These are phyloP conservation scores for Lasioglossum malachurum DNA, from an alignment of 2,888 invertebrate species.

Conservation along the genomic window DNA sequence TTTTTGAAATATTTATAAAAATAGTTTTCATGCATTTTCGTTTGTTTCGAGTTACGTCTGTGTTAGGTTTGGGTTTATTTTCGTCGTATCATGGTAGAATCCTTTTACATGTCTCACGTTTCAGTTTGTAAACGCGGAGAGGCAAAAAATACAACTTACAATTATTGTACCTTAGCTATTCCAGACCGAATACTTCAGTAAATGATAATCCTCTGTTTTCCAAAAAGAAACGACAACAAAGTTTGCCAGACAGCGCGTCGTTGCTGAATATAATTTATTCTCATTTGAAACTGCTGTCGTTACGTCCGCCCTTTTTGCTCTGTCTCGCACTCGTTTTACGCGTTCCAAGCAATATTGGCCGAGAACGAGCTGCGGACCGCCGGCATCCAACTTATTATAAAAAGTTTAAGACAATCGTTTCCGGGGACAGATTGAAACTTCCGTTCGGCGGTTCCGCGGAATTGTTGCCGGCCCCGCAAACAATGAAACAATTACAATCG, in stretches of 20 bases:
- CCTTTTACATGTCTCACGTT: no score
- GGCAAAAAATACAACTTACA: no score
- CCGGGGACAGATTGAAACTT: conserved; percentile 17
- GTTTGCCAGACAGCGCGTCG: not conserved
- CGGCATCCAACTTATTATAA: conserved; percentile 16
- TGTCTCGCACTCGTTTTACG: not conserved
- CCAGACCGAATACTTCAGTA: no score
- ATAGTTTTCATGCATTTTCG: no score
- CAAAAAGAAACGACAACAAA: not conserved
- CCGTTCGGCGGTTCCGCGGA: not conserved
- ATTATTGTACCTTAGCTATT: no score
- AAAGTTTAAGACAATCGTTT: conserved; percentile 44
- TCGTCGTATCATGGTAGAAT: no score
- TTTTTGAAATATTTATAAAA: no score
- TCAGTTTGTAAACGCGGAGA: no score
- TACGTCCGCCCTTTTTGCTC: not conserved
- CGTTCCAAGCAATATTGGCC: not conserved
- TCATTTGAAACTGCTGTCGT: not conserved
- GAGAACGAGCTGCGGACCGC: not conserved
- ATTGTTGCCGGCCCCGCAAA: not conserved
- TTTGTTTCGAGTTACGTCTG: no score
- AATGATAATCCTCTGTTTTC: no score
- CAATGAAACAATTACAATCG: not conserved
- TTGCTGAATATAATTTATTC: not conserved
- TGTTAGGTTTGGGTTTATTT: no score